Evolutionary conservation across 1,140 invertebrate genomes (phyloP).

Genomic region (Drosophila leontia): DNA sequence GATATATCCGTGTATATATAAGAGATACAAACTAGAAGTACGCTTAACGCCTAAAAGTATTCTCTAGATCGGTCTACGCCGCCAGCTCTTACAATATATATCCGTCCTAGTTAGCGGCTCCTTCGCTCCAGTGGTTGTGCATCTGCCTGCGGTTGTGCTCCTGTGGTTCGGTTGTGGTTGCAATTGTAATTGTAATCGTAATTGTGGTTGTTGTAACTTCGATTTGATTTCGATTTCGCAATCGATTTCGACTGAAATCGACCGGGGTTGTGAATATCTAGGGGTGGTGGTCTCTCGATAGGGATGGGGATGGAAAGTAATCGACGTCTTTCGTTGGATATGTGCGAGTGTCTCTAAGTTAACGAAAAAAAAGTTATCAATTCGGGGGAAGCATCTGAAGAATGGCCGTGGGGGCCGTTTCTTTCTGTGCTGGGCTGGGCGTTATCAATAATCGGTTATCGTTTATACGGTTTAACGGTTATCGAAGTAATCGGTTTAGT

Average conservation of each 20-base stretch:
- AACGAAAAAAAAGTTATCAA: conserved; percentile 25
- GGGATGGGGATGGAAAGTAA: conserved; percentile 50
- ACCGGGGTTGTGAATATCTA: conserved; percentile 26
- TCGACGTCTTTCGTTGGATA: conserved; percentile 54
- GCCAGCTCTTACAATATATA: conserved; percentile 28
- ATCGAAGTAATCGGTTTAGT: conserved; percentile 46
- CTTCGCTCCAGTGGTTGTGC: conserved; percentile 50
- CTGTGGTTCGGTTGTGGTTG: conserved; percentile 42
- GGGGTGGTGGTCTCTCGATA: conserved; percentile 47
- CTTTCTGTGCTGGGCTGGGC: conserved; percentile 15
- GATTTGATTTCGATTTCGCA: conserved; percentile 13
- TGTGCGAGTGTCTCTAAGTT: conserved; percentile 55
- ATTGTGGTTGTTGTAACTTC: conserved; percentile 45
- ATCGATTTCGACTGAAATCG: conserved; percentile 1
- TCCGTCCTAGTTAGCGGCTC: conserved; percentile 17
- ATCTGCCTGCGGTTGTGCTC: conserved; percentile 40
- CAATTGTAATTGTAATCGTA: conserved; percentile 44
- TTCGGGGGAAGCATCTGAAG: conserved; percentile 27
- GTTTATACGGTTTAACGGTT: conserved; percentile 11
- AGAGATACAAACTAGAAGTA: conserved; percentile 55
- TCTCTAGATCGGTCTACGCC: conserved; percentile 44
- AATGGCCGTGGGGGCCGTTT: neutral
- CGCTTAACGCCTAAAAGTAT: conserved; percentile 53
- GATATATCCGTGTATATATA: conserved; percentile 56
- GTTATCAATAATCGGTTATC: neutral